Base-by-base conservation (phyloP, 2,888 invertebrate genomes). In the Odiellus spinosus region DNA sequence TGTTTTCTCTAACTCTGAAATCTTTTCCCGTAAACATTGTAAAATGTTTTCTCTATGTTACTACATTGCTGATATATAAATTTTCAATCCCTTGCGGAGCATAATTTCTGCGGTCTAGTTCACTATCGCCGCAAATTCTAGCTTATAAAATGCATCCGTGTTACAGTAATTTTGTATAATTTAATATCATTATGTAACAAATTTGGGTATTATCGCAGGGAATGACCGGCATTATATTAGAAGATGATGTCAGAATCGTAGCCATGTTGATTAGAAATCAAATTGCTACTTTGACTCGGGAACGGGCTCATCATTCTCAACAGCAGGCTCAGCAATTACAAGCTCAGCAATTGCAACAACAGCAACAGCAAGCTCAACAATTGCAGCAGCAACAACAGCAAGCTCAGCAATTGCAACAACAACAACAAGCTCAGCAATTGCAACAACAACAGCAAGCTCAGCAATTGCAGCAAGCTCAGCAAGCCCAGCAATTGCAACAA, bases 201-300 rank as follows among this genome's bases (percentile, higher is more conserved):
- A n/a, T n/a, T n/a, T n/a, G n/a, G n/a, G n/a, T n/a, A 26, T 6
- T 26, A 26, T 6, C 26, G 8, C 44, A 53, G 53, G 51, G 46
- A 3, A 40, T 35, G 14, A 83, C 87, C 19, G 88, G 90, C 34
- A 81, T 91, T 62, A 86, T 95, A 60, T 82, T 85, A 63, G 93
- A 93, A 62, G 93, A 93, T 63, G 95, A 96, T 65, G 82, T 84
- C 0, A 76, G 85, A 60, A 81, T 83, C 50, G 90, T 95, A 10
- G 80, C 82, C 51, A 86, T 88, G 62, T 76, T 95, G 66, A 75
- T 96, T 53, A 82, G 85, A 65, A 85, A 86, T 19, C 88, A 93
- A 64, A 79, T 88, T 47, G 74, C 77, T 56, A 76, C 78, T 56
- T 72, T 86, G 66, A 63, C 76, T 67, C 73, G 78, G 43, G 74